Evolutionary conservation across 2,113 vertebrate species (phyloP), one percentile per base, ranked within the genome.

Genomic region (Grus americana): DNA sequence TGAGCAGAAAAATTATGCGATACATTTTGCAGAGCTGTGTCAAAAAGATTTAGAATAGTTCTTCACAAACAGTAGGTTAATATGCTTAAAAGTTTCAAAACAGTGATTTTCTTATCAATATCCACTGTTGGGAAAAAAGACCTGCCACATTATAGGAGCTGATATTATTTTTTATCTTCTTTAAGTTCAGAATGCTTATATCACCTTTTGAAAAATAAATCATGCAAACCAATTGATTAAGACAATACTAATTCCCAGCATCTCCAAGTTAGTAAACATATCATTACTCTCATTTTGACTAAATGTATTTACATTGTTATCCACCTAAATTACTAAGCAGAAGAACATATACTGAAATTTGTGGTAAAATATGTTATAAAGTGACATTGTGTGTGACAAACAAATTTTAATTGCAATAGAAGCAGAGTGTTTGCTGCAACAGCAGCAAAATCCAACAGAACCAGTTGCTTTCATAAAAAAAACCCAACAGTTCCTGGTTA

Each of bases 1-100:
- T 12, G 5, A 62, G 47, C 34, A 93, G 42, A 66, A 97, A 89
- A 49, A 71, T 58, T 49, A 55, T 21, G 27, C 7, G 15, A 13
- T 18, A 75, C 22, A 55, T 81, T 92, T 93, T 71, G 49, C 49
- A 98, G 65, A 92, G 81, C 23, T n/a, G 47, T 96, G 78, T 92
- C 86, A 97, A 92, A 93, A 95, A 85, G 13, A 57, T 80, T 75
- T 68, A 92, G 20, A 70, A 32, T n/a, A 74, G 9, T 18, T 72
- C 89, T 96, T 82, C 47, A 86, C 32, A 92, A 90, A 88, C 54
- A n/a, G 19, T 62, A 70, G 47, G 52, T 63, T 70, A 70, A 59
- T 17, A 29, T 75, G 52, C 24, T 89, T 75, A 46, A 52, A 44
- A 88, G 63, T 57, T 85, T 90, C 74, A 87, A 30, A 97, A 86